phyloP scores from a whole-genome alignment of 2,797 vertebrate genomes.

The Thamnophis elegans region DNA sequence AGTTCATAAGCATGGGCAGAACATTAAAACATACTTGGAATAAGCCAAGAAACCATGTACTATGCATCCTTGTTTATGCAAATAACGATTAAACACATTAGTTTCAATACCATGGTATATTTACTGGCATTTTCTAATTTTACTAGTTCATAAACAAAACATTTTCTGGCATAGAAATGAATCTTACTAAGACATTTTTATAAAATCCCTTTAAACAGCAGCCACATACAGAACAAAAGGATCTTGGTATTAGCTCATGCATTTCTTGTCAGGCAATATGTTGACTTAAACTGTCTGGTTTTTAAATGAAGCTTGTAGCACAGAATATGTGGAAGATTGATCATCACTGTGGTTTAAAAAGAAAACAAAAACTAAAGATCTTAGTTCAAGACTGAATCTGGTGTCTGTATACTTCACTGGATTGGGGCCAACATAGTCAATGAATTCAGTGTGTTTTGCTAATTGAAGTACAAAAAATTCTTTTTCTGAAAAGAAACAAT shows the following conservation, averaged over 20 bases:
- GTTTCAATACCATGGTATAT: neutral
- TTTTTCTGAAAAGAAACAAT: constrained; percentile 6
- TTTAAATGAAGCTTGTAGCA: neutral
- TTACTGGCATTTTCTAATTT: neutral
- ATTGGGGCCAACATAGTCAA: neutral
- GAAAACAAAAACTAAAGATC: neutral
- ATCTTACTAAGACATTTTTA: neutral
- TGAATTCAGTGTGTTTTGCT: neutral
- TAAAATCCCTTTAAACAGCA: neutral
- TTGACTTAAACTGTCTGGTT: neutral
- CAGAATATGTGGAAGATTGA: neutral
- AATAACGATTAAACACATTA: neutral
- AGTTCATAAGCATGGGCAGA: neutral
- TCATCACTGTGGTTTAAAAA: neutral
- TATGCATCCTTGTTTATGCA: neutral
- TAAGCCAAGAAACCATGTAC: neutral
- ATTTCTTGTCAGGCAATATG: neutral
- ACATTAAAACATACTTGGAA: neutral
- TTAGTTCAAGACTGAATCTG: neutral
- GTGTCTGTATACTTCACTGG: neutral
- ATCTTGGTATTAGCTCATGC: neutral
- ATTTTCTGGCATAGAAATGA: neutral
- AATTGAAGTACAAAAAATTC: neutral
- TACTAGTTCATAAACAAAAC: neutral
- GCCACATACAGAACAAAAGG: neutral